phyloP scores from a whole-genome alignment of 2,113 vertebrate genomes.

The Antechinus stuartii region DNA sequence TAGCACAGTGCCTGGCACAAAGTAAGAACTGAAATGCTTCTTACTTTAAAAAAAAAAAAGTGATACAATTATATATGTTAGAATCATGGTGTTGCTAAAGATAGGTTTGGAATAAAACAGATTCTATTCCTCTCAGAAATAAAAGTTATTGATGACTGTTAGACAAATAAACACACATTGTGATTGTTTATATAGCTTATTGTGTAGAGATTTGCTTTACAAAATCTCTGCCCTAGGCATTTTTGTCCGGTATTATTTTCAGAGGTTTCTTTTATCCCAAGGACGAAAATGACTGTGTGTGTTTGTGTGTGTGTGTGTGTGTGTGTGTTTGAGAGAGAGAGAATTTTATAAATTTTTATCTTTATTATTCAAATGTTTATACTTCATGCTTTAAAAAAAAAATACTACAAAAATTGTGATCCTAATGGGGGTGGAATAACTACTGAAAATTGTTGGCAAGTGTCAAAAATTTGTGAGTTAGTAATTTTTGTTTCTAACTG shows the following conservation, averaged over 20 bases:
- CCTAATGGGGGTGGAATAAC: neutral
- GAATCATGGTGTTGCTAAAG: neutral
- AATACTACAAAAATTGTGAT: conserved; percentile 22
- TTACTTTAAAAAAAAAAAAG: neutral
- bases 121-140: neutral
- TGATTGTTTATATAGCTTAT: neutral
- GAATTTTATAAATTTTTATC: neutral
- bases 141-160: neutral
- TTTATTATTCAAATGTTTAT: conserved; percentile 2
- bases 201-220: neutral
- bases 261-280: conserved; percentile 2
- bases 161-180: neutral
- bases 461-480: conserved; percentile 13
- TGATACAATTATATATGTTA: neutral
- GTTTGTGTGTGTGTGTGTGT: neutral
- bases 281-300: neutral
- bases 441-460: conserved; percentile 14
- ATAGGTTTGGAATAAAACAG: conserved; percentile 2
- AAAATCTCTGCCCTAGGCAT: neutral
- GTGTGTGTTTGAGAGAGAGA: neutral
- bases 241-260: conserved; percentile 4
- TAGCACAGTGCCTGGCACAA: neutral
- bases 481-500: neutral
- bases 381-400: neutral
- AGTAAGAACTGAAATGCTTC: neutral